Conservation (phyloP, 1,140 invertebrate genomes). For the Battus philenor region DNA sequence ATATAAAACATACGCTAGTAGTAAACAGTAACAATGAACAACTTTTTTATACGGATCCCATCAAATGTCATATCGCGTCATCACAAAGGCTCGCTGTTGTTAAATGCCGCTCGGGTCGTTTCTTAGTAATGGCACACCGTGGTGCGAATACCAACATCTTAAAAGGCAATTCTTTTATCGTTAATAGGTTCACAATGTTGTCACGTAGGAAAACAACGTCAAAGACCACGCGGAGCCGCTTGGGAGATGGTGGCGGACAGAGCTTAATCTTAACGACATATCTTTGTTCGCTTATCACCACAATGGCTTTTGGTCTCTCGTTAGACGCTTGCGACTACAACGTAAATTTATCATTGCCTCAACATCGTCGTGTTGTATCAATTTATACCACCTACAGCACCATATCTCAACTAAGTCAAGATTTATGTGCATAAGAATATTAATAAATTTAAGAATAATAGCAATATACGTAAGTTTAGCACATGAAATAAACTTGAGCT, state of each 20-base stretch:
- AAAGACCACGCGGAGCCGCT: background rate
- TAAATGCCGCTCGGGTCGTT: conserved; percentile 8
- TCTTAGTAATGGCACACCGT: conserved; percentile 10
- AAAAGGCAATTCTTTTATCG: conserved; percentile 15
- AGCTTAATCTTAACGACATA: conserved; percentile 6
- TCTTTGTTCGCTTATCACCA: conserved; percentile 14
- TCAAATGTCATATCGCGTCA: conserved; percentile 10
- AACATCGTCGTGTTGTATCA: conserved; percentile 2
- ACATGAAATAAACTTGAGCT: no score
- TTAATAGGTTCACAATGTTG: conserved; percentile 8
- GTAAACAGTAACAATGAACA: no score
- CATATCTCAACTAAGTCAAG: no score
- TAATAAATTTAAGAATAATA: no score
- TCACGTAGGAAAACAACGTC: conserved; percentile 2
- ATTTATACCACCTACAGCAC: conserved; percentile 12
- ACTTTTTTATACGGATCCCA: conserved; percentile 10
- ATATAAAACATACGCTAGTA: no score
- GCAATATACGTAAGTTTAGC: no score
- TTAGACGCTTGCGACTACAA: conserved; percentile 3
- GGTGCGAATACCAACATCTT: conserved; percentile 16
- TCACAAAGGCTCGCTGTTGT: conserved; percentile 7
- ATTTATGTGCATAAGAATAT: no score
- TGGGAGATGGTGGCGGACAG: conserved; percentile 13
- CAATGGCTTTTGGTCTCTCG: conserved; percentile 13
- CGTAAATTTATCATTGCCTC: conserved; percentile 4